These are phyloP conservation scores for Galaxias olidus DNA, from an alignment of 2,797 vertebrate species.

Conservation along the genomic window DNA sequence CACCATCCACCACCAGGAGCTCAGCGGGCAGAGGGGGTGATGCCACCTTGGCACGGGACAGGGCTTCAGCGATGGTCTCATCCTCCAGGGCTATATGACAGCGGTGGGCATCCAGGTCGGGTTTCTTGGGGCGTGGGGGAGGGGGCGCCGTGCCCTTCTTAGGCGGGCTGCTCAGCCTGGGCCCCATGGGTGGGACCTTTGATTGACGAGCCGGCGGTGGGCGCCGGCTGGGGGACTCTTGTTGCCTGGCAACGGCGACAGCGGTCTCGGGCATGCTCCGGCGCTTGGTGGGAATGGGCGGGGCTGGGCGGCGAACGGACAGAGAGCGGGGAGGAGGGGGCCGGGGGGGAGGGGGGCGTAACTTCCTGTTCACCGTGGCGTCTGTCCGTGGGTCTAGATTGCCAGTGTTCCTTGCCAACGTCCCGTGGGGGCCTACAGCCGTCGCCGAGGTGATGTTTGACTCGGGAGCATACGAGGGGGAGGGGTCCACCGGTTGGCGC, in stretches of 20 bases:
- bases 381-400: background rate
- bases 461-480: background rate
- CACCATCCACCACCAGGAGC: constrained; percentile 15
- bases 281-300: constrained; percentile 32
- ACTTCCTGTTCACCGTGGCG: constrained; percentile 48
- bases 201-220: too few species aligned
- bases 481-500: constrained; percentile 6
- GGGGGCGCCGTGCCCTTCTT: constrained; percentile 63
- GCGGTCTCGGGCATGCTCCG: constrained; percentile 51
- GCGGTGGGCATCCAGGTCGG: constrained; percentile 70
- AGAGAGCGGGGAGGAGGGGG: constrained; percentile 84
- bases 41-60: constrained; percentile 74
- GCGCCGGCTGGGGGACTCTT: background rate
- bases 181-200: constrained; percentile 64
- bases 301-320: constrained; percentile 53
- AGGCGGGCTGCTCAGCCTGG: constrained; percentile 52
- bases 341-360: constrained; percentile 82
- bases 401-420: background rate
- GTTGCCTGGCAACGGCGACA: constrained; percentile 12
- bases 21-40: constrained; percentile 50
- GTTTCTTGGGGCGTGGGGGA: constrained; percentile 84
- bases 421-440: background rate
- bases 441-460: constrained; percentile 20
- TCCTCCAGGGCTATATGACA: constrained; percentile 78
- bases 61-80: constrained; percentile 75